A percentile compares a stretch with the other conserved stretches of the same genome.
Conservation (phyloP, 2,113 vertebrate genomes). For the Heterotis niloticus region DNA sequence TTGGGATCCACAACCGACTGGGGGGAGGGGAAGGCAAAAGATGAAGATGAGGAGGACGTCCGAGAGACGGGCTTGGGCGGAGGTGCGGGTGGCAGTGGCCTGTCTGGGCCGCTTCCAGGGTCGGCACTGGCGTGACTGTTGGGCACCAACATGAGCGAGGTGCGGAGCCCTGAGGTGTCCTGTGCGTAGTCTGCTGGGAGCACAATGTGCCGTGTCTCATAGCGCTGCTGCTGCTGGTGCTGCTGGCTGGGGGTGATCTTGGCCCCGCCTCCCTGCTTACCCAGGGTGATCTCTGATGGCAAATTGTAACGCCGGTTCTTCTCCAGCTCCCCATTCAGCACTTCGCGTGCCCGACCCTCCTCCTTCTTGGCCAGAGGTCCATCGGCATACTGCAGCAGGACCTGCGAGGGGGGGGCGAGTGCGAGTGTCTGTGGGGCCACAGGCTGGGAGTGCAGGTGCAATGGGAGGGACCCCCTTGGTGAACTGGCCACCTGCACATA, state of each 20-base stretch:
- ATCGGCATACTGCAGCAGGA: slow-evolving; percentile 83
- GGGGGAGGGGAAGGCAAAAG: slow-evolving; percentile 70
- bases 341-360: slow-evolving; percentile 75
- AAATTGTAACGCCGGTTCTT: slow-evolving; percentile 70
- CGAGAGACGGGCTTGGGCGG: slow-evolving; percentile 77
- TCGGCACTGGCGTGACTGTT: slow-evolving; percentile 73
- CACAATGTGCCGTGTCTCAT: slow-evolving; percentile 80
- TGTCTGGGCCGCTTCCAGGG: slow-evolving; percentile 68
- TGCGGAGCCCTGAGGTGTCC: slow-evolving; percentile 75
- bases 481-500: slow-evolving; percentile 72
- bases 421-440: slow-evolving; percentile 72
- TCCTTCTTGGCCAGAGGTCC: slow-evolving; percentile 71
- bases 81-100: slow-evolving; percentile 72
- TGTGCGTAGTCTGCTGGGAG: slow-evolving; percentile 78
- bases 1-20: slow-evolving; percentile 79
- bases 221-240: slow-evolving; percentile 66
- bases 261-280: slow-evolving; percentile 45
- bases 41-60: slow-evolving; percentile 58
- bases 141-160: slow-evolving; percentile 86
- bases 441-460: slow-evolving; percentile 79
- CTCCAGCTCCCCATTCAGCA: slow-evolving; percentile 87
- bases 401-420: slow-evolving; percentile 77
- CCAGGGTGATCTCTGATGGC: slow-evolving; percentile 49
- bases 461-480: slow-evolving; percentile 69
- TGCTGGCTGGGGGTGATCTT: slow-evolving; percentile 42